Conservation (phyloP, 2,888 invertebrate species). For the Drosophila prolongata region DNA sequence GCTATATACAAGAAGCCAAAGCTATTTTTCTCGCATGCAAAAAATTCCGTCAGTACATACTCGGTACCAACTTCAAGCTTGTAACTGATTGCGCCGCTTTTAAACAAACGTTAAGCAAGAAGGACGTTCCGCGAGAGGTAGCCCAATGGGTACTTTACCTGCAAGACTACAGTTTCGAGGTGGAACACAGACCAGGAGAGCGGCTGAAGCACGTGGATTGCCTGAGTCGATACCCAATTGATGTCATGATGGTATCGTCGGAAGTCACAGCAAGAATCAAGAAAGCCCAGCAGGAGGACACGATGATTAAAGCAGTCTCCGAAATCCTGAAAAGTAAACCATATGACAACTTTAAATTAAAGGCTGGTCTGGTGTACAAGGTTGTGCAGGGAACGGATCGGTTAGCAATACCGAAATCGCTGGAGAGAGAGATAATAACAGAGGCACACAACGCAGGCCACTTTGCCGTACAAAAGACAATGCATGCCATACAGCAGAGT, state of each 20-base stretch:
- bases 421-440: background rate
- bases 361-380: too few species aligned
- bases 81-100: too few species aligned
- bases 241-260: conserved; percentile 4
- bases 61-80: too few species aligned
- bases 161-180: background rate
- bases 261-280: background rate
- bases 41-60: too few species aligned
- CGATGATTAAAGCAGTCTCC: background rate
- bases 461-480: background rate
- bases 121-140: background rate
- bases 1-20: background rate
- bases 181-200: background rate
- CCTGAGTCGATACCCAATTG: conserved; percentile 5
- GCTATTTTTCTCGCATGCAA: background rate
- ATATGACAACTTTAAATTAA: background rate
- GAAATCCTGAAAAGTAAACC: background rate
- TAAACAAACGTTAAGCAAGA: background rate
- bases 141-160: background rate
- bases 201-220: conserved; percentile 1
- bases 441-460: background rate
- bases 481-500: background rate
- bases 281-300: background rate
- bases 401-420: background rate
- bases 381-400: too few species aligned